Evolutionary conservation across 2,888 invertebrate genomes (phyloP).

Genomic region (Sympetrum striolatum): DNA sequence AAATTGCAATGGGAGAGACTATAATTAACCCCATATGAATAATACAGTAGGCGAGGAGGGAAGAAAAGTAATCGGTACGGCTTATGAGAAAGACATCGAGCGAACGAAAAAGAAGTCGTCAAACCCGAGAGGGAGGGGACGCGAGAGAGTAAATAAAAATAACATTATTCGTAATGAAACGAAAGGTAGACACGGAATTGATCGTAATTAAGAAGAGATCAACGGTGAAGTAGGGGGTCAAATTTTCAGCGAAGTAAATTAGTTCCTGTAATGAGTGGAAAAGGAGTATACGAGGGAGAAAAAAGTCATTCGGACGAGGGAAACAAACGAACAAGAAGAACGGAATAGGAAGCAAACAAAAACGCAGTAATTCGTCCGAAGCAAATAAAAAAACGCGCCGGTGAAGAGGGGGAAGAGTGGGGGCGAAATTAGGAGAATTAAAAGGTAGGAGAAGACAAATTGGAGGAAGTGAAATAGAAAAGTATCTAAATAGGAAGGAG

Average conservation of each 20-base stretch:
- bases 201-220: neutral
- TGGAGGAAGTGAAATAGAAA: neutral
- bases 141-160: neutral
- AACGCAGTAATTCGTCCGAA: neutral
- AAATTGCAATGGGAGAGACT: neutral
- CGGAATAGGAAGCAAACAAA: neutral
- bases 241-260: neutral
- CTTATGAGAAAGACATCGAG: too few relatives aligned
- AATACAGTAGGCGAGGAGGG: too few relatives aligned
- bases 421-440: neutral
- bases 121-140: neutral
- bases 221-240: neutral
- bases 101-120: too few relatives aligned
- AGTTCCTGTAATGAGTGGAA: neutral
- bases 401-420: neutral
- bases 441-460: neutral
- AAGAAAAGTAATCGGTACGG: too few relatives aligned
- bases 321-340: neutral
- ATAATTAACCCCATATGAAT: too few relatives aligned
- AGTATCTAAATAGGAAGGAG: neutral
- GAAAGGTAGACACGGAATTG: neutral
- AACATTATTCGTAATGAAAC: neutral
- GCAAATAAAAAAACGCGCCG: neutral
- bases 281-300: neutral
- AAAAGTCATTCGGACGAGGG: neutral